These are phyloP conservation scores for Tauraco erythrolophus DNA, from an alignment of 2,113 vertebrate species.

Conservation along the genomic window DNA sequence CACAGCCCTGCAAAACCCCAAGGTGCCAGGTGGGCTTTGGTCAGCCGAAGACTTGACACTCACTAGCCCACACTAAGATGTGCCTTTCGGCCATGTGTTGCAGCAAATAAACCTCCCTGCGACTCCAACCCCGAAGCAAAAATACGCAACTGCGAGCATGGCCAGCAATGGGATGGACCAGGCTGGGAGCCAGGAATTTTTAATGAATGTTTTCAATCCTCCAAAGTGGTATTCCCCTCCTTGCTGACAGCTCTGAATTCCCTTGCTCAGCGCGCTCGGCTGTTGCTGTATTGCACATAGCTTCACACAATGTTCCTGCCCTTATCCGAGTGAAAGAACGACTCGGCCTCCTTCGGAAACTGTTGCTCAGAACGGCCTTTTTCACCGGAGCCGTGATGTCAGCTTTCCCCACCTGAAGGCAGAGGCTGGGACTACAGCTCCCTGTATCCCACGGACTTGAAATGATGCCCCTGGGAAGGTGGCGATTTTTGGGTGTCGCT, in stretches of 20 bases:
- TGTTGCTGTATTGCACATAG: not conserved
- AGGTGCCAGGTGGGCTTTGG: fast-evolving
- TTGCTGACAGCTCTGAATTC: slow-evolving; percentile 52
- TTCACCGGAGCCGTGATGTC: fast-evolving
- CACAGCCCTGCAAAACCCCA: not conserved
- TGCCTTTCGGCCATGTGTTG: not conserved
- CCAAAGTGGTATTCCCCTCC: slow-evolving; percentile 18
- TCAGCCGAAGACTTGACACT: not conserved
- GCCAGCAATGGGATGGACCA: not conserved
- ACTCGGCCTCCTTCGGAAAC: not conserved
- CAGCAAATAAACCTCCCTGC: not conserved
- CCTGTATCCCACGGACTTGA: not conserved
- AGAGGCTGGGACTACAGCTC: not conserved
- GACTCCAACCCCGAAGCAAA: not conserved
- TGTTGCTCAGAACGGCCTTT: not conserved
- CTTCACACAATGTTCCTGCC: slow-evolving; percentile 20
- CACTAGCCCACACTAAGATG: not conserved
- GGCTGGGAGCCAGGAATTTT: slow-evolving; percentile 43
- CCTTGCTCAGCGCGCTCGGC: not conserved
- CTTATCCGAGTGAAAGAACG: slow-evolving; percentile 30
- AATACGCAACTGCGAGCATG: not conserved
- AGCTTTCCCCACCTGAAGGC: not conserved
- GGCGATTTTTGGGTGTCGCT: not conserved
- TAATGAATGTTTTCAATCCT: slow-evolving; percentile 32
- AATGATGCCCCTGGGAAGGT: not conserved